Evolutionary conservation across 2,113 vertebrate species (phyloP), one percentile per base, ranked within the genome.

Genomic region (Anolis carolinensis): DNA sequence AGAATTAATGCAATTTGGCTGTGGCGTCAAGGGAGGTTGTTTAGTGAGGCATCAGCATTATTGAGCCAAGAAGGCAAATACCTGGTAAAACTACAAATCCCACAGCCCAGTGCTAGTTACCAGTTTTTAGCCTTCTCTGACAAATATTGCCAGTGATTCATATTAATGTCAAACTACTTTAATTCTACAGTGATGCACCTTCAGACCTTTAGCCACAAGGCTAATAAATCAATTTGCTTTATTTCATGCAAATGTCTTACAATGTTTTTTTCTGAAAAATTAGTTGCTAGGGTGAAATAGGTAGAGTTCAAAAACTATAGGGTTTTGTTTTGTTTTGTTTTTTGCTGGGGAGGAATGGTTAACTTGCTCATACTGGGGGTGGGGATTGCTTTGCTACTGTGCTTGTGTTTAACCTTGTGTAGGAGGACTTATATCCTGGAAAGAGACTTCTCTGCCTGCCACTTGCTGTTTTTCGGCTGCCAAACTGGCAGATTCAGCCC

Each of bases 401-500:
- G 65, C 78, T 91, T 52, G 2, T 70, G 87, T 87, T 89, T 48
- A n/a, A 1, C 52, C 67, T 86, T 71, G 70, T 83, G 80, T 2
- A 9, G 77, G 48, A n/a, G 83, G 25, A 55, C 23, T 10, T 86
- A 0, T 71, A 72, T 83, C 75, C 79, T 72, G 62, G 27, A 52
- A 44, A 44, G 39, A 44, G 32, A 62, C 65, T 32, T 78, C n/a
- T 1, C 62, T 27, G 25, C 13, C 74, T 89, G 83, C 55, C 48
- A 67, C 76, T 62, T 80, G 85, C 89, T 0, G 0, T 81, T 0
- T 18, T n/a, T 70, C 79, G 74, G 84, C 68, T 88, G 75, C 92
- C 65, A 79, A 36, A 76, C 1, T 0, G 78, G 78, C 87, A 90
- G 36, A 90, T 92, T 89, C 86, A 55, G 32, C 90, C 81, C 72